Evolutionary conservation across 2,888 invertebrate species (phyloP), one percentile per base, ranked within the genome.

Genomic region (Dryococelus australis): DNA sequence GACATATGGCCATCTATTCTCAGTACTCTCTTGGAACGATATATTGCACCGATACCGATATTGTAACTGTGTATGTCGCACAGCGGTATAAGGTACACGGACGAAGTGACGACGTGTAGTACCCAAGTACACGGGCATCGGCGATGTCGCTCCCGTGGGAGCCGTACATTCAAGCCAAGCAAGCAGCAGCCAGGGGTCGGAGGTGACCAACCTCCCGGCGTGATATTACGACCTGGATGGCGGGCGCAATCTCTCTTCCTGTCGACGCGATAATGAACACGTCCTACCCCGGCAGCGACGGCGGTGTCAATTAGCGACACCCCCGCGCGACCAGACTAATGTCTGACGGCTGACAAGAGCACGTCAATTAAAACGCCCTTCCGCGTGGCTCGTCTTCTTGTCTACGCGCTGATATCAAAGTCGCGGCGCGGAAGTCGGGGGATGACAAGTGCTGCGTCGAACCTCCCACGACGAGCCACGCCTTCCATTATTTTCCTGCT

Each of bases 331-430:
- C 2, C 65, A 65, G 65, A 65, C 65, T 65, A 65, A n/a, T 65
- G 65, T 65, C 65, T 65, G 65, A 65, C 65, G 65, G 65, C 65
- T 65, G 65, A 65, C 65, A 20, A 65, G 65, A 24, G 65, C 65
- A 65, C 65, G 65, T 65, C 65, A 65, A 65, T 65, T 65, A 65
- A n/a, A 65, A 65, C n/a, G 65, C 8, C 8, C 12, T 47, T 8
- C 65, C 65, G 65, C 65, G 10, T 0, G 65, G 20, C 65, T 65
- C 65, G 24, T 65, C 65, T 20, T 16, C 65, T 20, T n/a, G 24
- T 65, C 65, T 65, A 5, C 10, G 47, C 5, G 47, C 47, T 47
- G 47, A 47, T 47, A 5, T 65, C n/a, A 24, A n/a, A n/a, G 65
- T 65, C 65, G 8, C 16, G 65, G 65, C 65, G n/a, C 16, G 47